Evolutionary conservation across 2,113 vertebrate species (phyloP).

Genomic region (Leucoraja erinaceus): DNA sequence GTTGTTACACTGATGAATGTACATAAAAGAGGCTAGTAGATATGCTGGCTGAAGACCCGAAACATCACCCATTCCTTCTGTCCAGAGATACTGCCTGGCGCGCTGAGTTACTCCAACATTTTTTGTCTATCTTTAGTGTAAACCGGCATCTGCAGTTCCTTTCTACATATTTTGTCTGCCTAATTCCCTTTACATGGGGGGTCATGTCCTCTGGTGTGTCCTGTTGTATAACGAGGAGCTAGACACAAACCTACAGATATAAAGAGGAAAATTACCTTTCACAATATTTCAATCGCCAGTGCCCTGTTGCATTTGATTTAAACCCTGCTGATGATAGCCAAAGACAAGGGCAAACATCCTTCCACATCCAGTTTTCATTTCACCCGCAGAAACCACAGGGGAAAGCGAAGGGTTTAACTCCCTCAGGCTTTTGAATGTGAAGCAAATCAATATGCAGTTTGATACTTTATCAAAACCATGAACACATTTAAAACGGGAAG

Average conservation of each 20-base stretch:
- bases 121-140: no score
- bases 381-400: background rate
- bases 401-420: background rate
- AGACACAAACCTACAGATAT: background rate
- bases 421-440: background rate
- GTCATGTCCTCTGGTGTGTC: background rate
- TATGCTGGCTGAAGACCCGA: background rate
- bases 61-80: no score
- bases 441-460: background rate
- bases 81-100: no score
- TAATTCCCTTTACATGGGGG: background rate
- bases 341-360: background rate
- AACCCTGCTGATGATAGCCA: background rate
- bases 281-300: background rate
- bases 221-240: background rate
- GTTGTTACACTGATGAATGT: background rate
- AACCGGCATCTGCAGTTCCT: no score
- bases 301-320: background rate
- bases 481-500: background rate
- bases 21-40: background rate
- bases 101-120: no score
- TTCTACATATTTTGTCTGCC: no score
- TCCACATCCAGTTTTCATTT: background rate
- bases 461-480: background rate
- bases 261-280: background rate